Evolutionary conservation across 2,113 vertebrate species (phyloP), one percentile per base, ranked within the genome.

Genomic region (Centropus bengalensis): DNA sequence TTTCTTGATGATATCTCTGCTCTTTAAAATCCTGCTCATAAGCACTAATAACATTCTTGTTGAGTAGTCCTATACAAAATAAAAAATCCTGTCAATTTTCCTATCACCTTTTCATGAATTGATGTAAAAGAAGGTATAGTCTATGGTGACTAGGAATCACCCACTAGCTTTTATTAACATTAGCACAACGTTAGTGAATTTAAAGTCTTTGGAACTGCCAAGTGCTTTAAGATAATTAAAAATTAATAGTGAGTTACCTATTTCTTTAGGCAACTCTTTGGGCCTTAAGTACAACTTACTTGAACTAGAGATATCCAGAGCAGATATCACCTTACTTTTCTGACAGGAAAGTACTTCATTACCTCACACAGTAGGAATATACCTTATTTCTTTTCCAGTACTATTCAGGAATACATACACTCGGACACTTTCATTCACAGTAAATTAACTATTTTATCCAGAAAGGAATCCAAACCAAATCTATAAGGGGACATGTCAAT

Each of bases 41-140:
- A 91, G 1, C 17, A 26, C 55, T 67, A 87, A 75, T 79, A 79
- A 82, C 75, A 85, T 68, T 12, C 24, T 82, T 45, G 5, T 70
- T 75, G 28, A 54, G 14, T 15, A 38, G 20, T 66, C 22, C 51
- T 32, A 70, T 6, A 30, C 19, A 51, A 75, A 91, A 74, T 66
- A 66, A 87, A 80, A 93, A 32, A 4, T 33, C 11, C 6, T 59
- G 10, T 26, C 3, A 6, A 67, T 55, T 93, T 87, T 78, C 38
- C 24, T 68, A 30, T 78, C 17, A 51, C 20, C 2, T 84, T 75
- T 69, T 24, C 0, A 0, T 59, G 26, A 19, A 63, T 14, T 51
- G 32, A 67, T 59, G 33, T 28, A 40, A 75, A 89, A 78, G 19
- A 32, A 67, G 14, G 68, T 14, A 42, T 3, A 78, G 8, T 5